Conservation (phyloP, 1,140 invertebrate species). For the Neelides sp. region DNA sequence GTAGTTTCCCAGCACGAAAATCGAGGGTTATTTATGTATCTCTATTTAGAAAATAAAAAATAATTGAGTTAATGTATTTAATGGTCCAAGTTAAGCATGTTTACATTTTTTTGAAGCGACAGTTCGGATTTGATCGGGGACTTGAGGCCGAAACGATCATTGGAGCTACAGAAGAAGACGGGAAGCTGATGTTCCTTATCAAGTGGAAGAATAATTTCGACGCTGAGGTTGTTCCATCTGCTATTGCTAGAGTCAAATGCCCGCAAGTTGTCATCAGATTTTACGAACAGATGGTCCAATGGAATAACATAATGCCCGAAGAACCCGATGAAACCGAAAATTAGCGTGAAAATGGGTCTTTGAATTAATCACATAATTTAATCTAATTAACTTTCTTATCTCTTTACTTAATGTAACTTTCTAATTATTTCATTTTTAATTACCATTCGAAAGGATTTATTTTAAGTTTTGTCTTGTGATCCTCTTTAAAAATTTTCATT, state of each 20-base stretch:
- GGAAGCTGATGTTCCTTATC: slow-evolving; percentile 12
- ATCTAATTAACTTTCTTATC: no score
- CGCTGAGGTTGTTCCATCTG: slow-evolving; percentile 43
- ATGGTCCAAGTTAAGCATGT: background rate
- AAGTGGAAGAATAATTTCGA: slow-evolving; percentile 43
- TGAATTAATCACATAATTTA: no score
- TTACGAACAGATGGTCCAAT: slow-evolving; percentile 46
- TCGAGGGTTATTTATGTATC: background rate
- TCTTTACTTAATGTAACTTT: no score
- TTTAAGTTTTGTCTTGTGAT: no score
- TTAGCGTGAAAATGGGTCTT: no score
- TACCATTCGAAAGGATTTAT: no score
- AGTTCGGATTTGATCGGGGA: slow-evolving; percentile 39
- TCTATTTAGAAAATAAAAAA: background rate
- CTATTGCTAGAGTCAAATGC: slow-evolving; percentile 42
- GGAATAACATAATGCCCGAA: no score
- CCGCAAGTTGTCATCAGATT: slow-evolving; percentile 46
- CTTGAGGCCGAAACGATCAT: slow-evolving; percentile 42
- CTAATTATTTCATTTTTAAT: no score
- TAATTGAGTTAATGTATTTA: no score
- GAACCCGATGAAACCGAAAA: no score
- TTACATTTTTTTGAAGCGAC: background rate
- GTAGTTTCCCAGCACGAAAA: background rate
- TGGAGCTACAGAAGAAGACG: slow-evolving; percentile 29
- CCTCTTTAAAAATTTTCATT: no score